These are phyloP conservation scores for Nycticebus coucang DNA, from an alignment of 2,113 vertebrate species.

Conservation along the genomic window DNA sequence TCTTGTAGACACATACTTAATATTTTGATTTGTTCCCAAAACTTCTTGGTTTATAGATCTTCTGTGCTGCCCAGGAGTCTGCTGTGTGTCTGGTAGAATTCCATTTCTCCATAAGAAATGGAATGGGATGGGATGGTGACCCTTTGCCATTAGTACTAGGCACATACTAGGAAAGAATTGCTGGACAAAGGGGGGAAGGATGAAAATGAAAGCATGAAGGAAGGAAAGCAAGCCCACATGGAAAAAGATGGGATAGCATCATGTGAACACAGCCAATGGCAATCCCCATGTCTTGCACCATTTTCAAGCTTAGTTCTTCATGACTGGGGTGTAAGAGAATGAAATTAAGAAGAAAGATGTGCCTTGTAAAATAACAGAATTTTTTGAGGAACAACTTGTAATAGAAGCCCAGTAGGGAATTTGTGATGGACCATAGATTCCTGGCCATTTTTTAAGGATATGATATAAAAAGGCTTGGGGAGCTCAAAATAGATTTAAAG, in stretches of 20 bases:
- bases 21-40: not conserved
- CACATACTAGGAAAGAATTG: not conserved
- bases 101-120: accelerated
- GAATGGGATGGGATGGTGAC: too few relatives aligned
- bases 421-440: conserved; percentile 54
- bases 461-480: conserved; percentile 11
- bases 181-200: not conserved
- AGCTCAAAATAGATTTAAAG: conserved; percentile 23
- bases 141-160: not conserved
- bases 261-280: not conserved
- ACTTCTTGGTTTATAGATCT: not conserved
- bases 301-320: not conserved
- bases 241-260: not conserved
- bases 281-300: not conserved
- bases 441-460: conserved; percentile 20
- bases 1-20: not conserved
- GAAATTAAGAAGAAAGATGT: conserved; percentile 50
- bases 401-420: conserved; percentile 46
- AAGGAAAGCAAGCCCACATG: not conserved
- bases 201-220: not conserved
- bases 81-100: not conserved
- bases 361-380: conserved; percentile 48
- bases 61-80: not conserved
- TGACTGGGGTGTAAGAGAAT: not conserved
- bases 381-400: conserved; percentile 41